These are phyloP conservation scores for Trissoscelio sp. DNA, from an alignment of 2,888 invertebrate genomes.

Conservation along the genomic window DNA sequence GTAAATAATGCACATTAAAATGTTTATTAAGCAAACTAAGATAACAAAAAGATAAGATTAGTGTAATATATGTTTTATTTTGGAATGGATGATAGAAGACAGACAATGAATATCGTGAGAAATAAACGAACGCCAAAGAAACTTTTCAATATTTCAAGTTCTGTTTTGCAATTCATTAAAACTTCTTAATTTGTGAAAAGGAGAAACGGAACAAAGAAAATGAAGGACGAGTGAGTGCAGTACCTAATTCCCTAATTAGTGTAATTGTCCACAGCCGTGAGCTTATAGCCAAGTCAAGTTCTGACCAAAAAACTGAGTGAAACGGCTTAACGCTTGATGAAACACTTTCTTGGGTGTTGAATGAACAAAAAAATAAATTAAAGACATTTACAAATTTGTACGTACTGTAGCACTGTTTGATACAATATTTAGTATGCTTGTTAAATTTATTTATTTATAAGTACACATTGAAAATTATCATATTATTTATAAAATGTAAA, in stretches of 20 bases:
- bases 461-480: too few relatives aligned
- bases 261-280: constrained; percentile 34
- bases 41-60: neutral
- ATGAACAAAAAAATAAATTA: neutral
- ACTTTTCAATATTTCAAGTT: constrained; percentile 34
- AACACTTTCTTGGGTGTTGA: neutral
- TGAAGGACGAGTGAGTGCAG: constrained; percentile 28
- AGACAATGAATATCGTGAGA: constrained; percentile 9
- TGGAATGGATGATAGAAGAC: neutral
- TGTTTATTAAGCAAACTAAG: too few relatives aligned
- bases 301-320: neutral
- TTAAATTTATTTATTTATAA: too few relatives aligned
- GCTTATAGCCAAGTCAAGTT: constrained; percentile 11
- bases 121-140: constrained; percentile 13
- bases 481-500: too few relatives aligned
- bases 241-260: constrained; percentile 48
- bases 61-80: neutral
- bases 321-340: neutral
- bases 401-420: too few relatives aligned
- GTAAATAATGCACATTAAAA: too few relatives aligned
- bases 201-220: constrained; percentile 14
- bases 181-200: constrained; percentile 41
- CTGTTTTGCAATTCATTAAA: constrained; percentile 51
- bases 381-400: too few relatives aligned
- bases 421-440: too few relatives aligned